These are phyloP conservation scores for Uropetala carovei DNA, from an alignment of 2,888 invertebrate species.

Conservation along the genomic window DNA sequence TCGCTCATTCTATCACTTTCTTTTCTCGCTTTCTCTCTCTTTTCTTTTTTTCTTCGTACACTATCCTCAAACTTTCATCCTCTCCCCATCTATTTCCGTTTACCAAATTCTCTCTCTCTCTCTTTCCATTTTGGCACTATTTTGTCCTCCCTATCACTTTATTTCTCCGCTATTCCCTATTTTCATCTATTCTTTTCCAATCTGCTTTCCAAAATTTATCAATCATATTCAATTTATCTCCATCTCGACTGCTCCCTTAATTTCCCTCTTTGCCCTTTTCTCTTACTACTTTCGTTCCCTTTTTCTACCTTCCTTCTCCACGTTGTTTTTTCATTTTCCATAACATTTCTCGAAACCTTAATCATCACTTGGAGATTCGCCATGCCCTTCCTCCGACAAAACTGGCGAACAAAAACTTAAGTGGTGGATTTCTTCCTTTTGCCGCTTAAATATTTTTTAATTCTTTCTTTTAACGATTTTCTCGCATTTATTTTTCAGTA, in stretches of 20 bases:
- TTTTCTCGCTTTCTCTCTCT: background rate
- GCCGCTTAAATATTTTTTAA: background rate
- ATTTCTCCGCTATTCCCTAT: too few relatives aligned
- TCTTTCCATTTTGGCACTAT: too few relatives aligned
- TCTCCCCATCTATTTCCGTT: too few relatives aligned
- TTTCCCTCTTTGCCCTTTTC: background rate
- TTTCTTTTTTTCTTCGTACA: background rate
- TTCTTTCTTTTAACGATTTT: background rate
- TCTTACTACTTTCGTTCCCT: background rate
- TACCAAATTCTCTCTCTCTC: too few relatives aligned
- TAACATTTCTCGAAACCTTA: too few relatives aligned
- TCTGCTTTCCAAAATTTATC: too few relatives aligned
- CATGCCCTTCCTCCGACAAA: background rate
- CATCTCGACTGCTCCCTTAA: too few relatives aligned
- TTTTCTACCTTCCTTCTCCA: background rate
- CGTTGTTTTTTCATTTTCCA: background rate
- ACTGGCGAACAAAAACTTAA: background rate
- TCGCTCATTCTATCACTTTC: background rate
- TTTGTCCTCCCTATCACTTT: too few relatives aligned
- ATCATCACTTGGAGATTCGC: background rate
- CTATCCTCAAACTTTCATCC: too few relatives aligned
- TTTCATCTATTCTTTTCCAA: too few relatives aligned
- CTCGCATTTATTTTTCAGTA: constrained; percentile 3
- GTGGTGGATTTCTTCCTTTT: background rate
- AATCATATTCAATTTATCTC: too few relatives aligned